Percentiles rank a stretch among this genome's conserved stretches.
Evolutionary conservation across 2,113 vertebrate species (phyloP).

Genomic region (Scytalopus superciliaris): DNA sequence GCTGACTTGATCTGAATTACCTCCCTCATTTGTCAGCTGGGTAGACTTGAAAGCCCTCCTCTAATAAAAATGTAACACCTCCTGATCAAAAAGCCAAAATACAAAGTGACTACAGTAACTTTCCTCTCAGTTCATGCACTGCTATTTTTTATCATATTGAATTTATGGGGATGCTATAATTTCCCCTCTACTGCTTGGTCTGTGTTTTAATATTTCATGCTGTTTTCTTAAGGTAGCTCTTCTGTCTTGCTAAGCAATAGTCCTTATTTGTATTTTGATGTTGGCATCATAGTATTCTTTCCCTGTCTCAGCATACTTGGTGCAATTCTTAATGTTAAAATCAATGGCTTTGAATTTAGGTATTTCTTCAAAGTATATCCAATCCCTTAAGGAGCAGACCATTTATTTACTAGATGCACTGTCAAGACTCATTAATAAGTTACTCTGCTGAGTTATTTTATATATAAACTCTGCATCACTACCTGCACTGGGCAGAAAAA

Average conservation of each 20-base stretch:
- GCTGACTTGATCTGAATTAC: neutral
- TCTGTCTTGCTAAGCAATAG: neutral
- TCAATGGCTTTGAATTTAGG: neutral
- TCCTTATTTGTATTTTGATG: neutral
- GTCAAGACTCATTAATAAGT: neutral
- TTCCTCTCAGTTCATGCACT: neutral
- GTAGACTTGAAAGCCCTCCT: neutral
- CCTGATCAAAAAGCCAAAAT: neutral
- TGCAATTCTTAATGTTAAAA: neutral
- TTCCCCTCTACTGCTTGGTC: neutral
- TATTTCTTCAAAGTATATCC: neutral
- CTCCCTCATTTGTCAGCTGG: neutral
- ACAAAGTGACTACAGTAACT: neutral
- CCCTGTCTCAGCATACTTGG: neutral
- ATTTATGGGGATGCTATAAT: neutral
- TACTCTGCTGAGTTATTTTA: slow-evolving; percentile 20
- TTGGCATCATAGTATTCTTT: neutral
- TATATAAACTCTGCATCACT: neutral
- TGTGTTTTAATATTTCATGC: neutral
- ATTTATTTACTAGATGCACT: neutral
- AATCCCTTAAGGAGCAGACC: neutral
- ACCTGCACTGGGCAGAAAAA: neutral
- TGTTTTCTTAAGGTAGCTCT: neutral
- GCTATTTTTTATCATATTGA: neutral
- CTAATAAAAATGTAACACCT: neutral